Conservation (phyloP, 2,888 invertebrate genomes). For the Acanthosepion lycidas region DNA sequence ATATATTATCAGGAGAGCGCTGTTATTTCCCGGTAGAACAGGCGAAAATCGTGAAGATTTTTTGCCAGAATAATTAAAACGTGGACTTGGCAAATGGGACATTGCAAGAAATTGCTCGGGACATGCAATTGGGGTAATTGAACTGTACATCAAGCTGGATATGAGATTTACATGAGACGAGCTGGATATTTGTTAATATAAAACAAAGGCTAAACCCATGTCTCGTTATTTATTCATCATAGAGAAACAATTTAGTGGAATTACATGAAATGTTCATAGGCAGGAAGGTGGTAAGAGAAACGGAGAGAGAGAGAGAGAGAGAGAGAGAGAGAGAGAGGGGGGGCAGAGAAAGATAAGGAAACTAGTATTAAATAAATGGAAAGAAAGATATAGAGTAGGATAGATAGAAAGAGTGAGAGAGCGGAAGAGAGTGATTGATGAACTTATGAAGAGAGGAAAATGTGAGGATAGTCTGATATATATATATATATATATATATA, state of each 20-base stretch:
- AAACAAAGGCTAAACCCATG: not conserved
- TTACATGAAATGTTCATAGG: not conserved
- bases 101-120: not conserved
- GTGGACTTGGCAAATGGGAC: not conserved
- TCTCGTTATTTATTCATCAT: not conserved
- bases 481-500: no score
- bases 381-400: not conserved
- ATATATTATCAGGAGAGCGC: not conserved
- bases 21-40: not conserved
- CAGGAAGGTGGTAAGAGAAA: no score
- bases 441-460: no score
- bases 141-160: not conserved
- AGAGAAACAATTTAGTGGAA: not conserved
- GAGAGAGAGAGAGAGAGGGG: not conserved
- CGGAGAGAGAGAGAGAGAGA: not conserved
- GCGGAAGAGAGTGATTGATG: not conserved
- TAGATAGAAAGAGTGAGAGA: not conserved
- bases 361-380: not conserved
- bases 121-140: not conserved
- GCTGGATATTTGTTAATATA: not conserved
- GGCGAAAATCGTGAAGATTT: not conserved
- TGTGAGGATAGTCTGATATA: not conserved
- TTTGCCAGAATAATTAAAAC: not conserved
- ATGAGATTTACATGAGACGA: not conserved
- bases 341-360: not conserved